Evolutionary conservation across 2,113 vertebrate species (phyloP), one percentile per base, ranked within the genome.

Genomic region (Himantopus leucocephalus): DNA sequence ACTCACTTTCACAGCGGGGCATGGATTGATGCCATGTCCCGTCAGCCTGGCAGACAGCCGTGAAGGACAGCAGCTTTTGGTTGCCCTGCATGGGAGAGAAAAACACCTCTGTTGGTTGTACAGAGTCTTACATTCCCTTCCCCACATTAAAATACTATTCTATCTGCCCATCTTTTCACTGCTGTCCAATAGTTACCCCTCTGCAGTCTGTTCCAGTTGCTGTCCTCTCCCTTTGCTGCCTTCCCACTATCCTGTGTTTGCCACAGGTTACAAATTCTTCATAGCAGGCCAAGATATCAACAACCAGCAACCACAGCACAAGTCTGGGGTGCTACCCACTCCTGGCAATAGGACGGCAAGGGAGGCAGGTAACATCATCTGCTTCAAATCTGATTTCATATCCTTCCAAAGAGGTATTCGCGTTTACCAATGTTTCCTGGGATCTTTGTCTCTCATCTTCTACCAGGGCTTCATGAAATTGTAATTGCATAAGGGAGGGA

Each of bases 1-100:
- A 98, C 98, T 98, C 96, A 98, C 98, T 98, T 92, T 97, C 95
- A 96, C 98, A 98, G 30, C 2, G 93, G 56, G 98, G 98, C 97
- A 98, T 98, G 53, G 98, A 26, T 3, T 97, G 98, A 37, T 98
- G 98, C 98, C 98, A 98, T 0, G 97, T 98, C 53, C 98, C 98
- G 30, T 98, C 98, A 79, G 97, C 92, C 91, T 98, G 98, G 91
- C 98, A 98, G 82, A 98, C 96, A 70, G 98, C 94, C 0, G 98
- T 98, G 97, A 98, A 98, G 85, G 98, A 98, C 14, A 63, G 7
- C 77, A 98, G 91, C 20, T n/a, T 90, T 56, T 14, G 32, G 11
- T 96, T 32, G 2, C 92, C 96, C 98, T 98, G 62, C 14, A 17
- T 4, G 63, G 75, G 62, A 91, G 6, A 94, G 66, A 80, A 85